These are phyloP conservation scores for Autographa gamma DNA, from an alignment of 2,888 invertebrate genomes.

Conservation along the genomic window DNA sequence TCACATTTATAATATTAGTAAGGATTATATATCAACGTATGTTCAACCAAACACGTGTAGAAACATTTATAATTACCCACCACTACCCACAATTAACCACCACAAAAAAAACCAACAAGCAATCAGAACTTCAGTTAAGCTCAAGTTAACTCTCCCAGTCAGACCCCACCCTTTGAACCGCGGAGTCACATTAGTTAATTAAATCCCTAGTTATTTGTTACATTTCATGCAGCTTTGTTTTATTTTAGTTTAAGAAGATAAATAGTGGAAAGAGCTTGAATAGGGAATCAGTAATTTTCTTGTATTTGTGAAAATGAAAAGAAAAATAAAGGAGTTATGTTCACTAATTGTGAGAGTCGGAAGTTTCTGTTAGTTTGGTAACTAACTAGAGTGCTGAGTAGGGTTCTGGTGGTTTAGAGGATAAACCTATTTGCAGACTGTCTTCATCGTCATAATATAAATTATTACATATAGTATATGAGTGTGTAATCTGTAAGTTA, in stretches of 20 bases:
- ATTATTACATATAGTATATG: too few species aligned
- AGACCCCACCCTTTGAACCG: constrained; percentile 14
- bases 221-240: constrained; percentile 51
- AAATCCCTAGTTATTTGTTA: constrained; percentile 52
- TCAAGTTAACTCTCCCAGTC: constrained; percentile 9
- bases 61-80: neutral
- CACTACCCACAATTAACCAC: neutral
- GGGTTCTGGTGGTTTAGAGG: neutral
- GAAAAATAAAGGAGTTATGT: neutral
- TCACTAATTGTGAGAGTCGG: neutral
- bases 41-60: neutral
- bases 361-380: neutral
- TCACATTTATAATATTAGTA: too few species aligned
- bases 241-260: constrained; percentile 49
- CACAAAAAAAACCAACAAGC: neutral
- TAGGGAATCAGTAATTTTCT: constrained; percentile 13
- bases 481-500: too few species aligned
- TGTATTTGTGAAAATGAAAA: neutral
- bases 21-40: too few species aligned
- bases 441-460: too few species aligned
- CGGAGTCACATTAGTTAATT: constrained; percentile 57
- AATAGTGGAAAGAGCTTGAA: constrained; percentile 34
- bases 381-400: neutral
- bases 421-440: too few species aligned
- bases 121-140: neutral